A percentile compares a stretch with the other conserved stretches of the same genome.
These are phyloP conservation scores for Dendrocincla fuliginosa DNA, from an alignment of 2,797 vertebrate species.

Conservation along the genomic window DNA sequence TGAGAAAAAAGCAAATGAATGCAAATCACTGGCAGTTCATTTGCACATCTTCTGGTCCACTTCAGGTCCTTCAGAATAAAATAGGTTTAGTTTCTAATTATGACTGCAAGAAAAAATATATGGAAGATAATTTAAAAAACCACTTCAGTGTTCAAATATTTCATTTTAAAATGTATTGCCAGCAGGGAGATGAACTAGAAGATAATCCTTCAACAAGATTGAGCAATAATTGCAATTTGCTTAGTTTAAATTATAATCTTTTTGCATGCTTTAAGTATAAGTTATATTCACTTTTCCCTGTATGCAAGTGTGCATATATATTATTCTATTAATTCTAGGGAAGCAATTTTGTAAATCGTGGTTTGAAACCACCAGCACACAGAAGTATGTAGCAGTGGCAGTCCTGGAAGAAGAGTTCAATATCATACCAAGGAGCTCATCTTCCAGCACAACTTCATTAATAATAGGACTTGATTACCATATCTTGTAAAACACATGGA, in stretches of 20 bases:
- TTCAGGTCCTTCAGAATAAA: conserved; percentile 63
- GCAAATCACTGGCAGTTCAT: conserved; percentile 52
- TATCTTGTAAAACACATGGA: neutral
- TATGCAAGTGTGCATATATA: conserved; percentile 19
- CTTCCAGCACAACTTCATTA: neutral
- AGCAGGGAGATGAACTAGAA: conserved; percentile 63
- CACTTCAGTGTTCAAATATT: conserved; percentile 64
- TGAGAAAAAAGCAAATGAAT: conserved; percentile 30
- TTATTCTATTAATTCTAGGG: conserved; percentile 54
- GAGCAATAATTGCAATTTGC: conserved; percentile 67
- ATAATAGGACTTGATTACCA: neutral
- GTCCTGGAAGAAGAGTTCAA: neutral
- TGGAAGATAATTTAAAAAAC: conserved; percentile 55
- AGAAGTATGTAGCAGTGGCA: neutral
- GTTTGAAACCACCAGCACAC: neutral
- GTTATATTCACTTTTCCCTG: conserved; percentile 32
- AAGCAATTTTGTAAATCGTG: conserved; percentile 17
- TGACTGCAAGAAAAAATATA: conserved; percentile 55
- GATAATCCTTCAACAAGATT: conserved; percentile 64
- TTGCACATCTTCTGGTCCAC: conserved; percentile 51
- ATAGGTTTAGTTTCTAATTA: conserved; percentile 63
- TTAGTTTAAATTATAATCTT: conserved; percentile 64
- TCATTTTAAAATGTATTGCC: conserved; percentile 67
- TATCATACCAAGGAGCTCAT: neutral
- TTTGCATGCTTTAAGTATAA: conserved; percentile 56